Evolutionary conservation across 64 coral and sea anemone species (phyloP), one percentile per base, ranked within the genome.

Genomic region (Porites australiensis): DNA sequence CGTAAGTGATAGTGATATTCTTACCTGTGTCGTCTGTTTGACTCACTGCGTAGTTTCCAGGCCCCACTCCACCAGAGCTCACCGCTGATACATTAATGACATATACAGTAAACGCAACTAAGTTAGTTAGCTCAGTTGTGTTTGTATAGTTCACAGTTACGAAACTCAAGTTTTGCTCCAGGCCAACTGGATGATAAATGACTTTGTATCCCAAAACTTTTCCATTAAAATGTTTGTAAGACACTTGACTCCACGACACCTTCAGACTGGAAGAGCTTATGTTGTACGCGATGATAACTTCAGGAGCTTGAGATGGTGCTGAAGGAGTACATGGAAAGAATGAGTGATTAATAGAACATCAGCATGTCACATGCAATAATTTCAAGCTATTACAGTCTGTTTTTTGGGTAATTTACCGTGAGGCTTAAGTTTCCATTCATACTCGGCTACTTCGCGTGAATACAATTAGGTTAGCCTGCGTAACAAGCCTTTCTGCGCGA

Each of bases 1-100:
- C 12, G 5, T 7, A 7, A 57, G 7, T 9, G 12, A 5, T 12
- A 57, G 12, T 57, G 7, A 57, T 9, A 57, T 57, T 20, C 43
- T 18, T 78, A 79, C 77, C 77, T 79, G 8, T 18, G 55, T 55
- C 53, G 11, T 54, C 53, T 43, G 77, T 79, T 44, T 11, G 22
- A 59, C 2, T 50, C 12, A 5, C 44, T 13, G 53, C 44, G 22
- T 3, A 4, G 3, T 60, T 79, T 43, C 10, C 21, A 44, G 77
- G 77, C 22, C 77, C 77, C n/a, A 59, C 20, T 59, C 51, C 77
- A 23, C 77, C 77, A 12, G 52, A 57, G 37, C 77, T 79, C 54
- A 79, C 51, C n/a, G 77, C 77, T 58, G 77, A 79, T 53, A 79
- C 77, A 57, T 79, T 79, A 21, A 79, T 43, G 10, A 79, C 16